A percentile compares a stretch with the other conserved stretches of the same genome.
phyloP scores from a whole-genome alignment of 2,888 invertebrate species.

The Melanotus villosus region DNA sequence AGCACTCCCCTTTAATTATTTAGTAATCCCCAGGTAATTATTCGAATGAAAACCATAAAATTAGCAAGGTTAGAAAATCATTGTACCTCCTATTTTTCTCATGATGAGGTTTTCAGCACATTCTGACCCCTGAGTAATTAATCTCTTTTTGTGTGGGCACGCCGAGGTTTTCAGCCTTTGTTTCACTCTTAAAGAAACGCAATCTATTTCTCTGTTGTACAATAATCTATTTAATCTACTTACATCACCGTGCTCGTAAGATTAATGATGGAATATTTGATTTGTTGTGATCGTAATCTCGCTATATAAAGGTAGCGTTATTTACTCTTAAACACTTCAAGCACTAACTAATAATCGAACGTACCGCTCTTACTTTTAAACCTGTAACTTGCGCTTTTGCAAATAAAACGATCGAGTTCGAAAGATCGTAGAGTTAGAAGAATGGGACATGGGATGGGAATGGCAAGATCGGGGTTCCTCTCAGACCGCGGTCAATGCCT shows the following conservation, averaged over 20 bases:
- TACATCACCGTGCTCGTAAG: constrained; percentile 1
- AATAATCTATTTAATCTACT: constrained; percentile 8
- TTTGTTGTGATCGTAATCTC: not conserved
- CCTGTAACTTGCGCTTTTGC: not conserved
- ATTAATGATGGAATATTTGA: constrained; percentile 6
- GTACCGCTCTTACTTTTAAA: not conserved
- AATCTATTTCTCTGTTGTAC: not conserved
- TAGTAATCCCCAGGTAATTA: no score
- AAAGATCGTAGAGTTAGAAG: constrained; percentile 19
- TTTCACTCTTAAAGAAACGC: not conserved
- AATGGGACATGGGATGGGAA: constrained; percentile 31
- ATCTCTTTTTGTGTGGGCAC: not conserved
- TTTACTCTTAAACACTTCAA: not conserved
- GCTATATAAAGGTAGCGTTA: not conserved
- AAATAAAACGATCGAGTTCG: constrained; percentile 11
- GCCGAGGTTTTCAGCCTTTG: not conserved
- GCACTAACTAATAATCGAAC: not conserved
- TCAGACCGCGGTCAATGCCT: constrained; percentile 59
- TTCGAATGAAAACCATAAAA: no score
- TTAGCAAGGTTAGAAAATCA: no score
- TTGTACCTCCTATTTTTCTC: no score
- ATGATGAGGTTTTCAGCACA: no score
- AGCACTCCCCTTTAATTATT: no score
- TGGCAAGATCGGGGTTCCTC: constrained; percentile 12
- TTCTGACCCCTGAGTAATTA: not conserved